Conservation (phyloP, 2,113 vertebrate species). For the Hyperopisus bebe region DNA sequence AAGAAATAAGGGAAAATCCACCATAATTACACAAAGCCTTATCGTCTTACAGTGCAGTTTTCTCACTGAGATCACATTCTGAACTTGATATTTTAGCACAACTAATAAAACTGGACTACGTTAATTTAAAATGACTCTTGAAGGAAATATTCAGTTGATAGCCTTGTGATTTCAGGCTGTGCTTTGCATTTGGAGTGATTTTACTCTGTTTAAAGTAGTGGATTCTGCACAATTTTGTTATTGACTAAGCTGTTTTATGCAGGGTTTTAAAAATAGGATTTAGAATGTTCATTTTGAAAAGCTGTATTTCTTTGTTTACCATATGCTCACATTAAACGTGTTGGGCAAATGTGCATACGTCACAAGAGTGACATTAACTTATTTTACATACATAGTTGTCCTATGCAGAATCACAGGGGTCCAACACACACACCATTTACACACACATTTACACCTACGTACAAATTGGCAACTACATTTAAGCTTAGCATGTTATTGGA, state of each 20-base stretch:
- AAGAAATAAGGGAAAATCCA: slow-evolving; percentile 35
- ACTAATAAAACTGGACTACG: slow-evolving; percentile 25
- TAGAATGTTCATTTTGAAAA: neutral
- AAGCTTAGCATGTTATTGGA: neutral
- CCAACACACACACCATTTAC: neutral
- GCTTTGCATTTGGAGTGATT: neutral
- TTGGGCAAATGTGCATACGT: neutral
- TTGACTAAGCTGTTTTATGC: neutral
- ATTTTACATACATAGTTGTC: neutral
- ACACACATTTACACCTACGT: neutral
- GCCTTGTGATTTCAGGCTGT: neutral
- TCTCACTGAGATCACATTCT: slow-evolving; percentile 32
- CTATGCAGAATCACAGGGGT: neutral
- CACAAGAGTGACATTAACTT: neutral
- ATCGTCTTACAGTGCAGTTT: slow-evolving; percentile 24
- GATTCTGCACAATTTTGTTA: neutral
- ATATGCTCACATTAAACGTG: neutral
- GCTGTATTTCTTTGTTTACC: neutral
- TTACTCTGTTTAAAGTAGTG: neutral
- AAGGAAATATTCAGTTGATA: neutral
- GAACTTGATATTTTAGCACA: slow-evolving; percentile 35
- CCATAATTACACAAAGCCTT: slow-evolving; percentile 40
- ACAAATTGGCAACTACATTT: neutral
- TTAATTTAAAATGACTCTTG: neutral
- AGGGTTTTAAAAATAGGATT: neutral